These are phyloP conservation scores for Sesia apiformis DNA, from an alignment of 2,888 invertebrate species.

Conservation along the genomic window DNA sequence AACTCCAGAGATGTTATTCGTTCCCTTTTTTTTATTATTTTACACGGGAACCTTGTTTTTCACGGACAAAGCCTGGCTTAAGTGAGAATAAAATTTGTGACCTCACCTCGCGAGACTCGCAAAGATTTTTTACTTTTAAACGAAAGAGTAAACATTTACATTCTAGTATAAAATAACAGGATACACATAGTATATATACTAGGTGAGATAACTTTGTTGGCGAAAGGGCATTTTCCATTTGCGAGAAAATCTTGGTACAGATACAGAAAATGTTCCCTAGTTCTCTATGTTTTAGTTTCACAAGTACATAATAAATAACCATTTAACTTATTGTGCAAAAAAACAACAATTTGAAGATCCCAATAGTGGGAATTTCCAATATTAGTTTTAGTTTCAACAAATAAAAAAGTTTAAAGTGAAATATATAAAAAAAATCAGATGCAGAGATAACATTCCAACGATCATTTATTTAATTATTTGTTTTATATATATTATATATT, in stretches of 20 bases:
- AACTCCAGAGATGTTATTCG: conserved; percentile 37
- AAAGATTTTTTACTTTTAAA: conserved; percentile 1
- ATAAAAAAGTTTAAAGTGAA: not conserved
- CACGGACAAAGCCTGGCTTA: conserved; percentile 24
- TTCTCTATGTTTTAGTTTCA: too few species aligned
- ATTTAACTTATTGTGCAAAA: too few species aligned
- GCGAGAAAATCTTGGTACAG: too few species aligned
- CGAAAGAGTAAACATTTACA: not conserved
- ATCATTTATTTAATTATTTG: not conserved
- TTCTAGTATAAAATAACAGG: not conserved
- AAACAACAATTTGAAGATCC: too few species aligned
- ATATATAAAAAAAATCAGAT: not conserved
- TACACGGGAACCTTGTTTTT: conserved; percentile 26
- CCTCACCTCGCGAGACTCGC: conserved; percentile 12
- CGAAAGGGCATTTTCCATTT: not conserved
- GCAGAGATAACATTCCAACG: not conserved
- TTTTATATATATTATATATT: too few species aligned
- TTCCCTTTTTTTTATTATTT: conserved; percentile 38
- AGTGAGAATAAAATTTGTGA: conserved; percentile 26
- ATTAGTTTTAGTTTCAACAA: too few species aligned
- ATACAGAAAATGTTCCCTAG: too few species aligned
- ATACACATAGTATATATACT: not conserved
- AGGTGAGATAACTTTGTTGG: not conserved
- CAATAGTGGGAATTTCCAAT: not conserved
- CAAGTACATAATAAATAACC: too few species aligned